phyloP scores from a whole-genome alignment of 35 echinoderm and acorn worm genomes.

The Chiridota heheva region DNA sequence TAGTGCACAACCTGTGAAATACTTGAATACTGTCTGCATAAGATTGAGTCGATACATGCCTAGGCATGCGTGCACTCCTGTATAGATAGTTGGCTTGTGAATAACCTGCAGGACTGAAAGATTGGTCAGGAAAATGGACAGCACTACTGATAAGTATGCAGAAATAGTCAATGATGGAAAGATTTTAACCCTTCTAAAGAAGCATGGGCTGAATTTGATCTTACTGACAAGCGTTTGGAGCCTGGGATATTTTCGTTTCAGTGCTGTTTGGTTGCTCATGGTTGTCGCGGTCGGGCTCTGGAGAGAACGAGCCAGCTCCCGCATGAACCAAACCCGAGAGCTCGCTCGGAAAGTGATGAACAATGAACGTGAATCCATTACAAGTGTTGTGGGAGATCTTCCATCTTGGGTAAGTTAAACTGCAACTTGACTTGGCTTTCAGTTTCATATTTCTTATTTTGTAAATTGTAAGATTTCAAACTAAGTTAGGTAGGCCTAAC shows the following conservation, averaged over 20 bases:
- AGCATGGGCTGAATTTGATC: constrained; percentile 51
- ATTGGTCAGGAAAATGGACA: no score
- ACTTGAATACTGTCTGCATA: no score
- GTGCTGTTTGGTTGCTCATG: constrained; percentile 64
- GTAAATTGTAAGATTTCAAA: no score
- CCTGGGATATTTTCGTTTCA: constrained; percentile 76
- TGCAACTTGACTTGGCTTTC: background rate
- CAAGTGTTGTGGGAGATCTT: constrained; percentile 61
- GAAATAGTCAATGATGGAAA: no score
- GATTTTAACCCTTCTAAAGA: constrained; percentile 38
- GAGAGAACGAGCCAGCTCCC: constrained; percentile 53
- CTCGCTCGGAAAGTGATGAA: constrained; percentile 58
- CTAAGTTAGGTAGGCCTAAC: no score
- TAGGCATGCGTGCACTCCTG: no score
- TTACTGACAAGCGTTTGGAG: constrained; percentile 64
- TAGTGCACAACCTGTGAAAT: no score
- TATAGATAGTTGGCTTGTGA: no score
- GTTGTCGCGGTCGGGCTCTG: constrained; percentile 63
- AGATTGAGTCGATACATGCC: no score
- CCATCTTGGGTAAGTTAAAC: constrained; percentile 80
- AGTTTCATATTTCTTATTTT: background rate
- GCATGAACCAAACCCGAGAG: constrained; percentile 43
- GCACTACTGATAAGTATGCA: no score
- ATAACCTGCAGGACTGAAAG: no score
- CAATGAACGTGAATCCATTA: constrained; percentile 71